Evolutionary conservation across 2,888 invertebrate genomes (phyloP).

Genomic region (Raillietiella orientalis): DNA sequence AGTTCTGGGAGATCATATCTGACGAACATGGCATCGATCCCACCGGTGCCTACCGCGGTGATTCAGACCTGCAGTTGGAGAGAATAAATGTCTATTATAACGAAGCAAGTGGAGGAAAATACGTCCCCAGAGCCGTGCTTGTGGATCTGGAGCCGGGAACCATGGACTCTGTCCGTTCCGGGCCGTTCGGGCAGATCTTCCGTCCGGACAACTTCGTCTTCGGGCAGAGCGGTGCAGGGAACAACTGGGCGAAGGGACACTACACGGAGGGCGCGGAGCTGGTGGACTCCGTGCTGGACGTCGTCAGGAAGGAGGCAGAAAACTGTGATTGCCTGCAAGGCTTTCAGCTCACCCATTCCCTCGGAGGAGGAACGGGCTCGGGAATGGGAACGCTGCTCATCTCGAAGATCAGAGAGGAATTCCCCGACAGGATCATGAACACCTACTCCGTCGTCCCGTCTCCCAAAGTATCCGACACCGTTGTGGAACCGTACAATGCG

Average conservation of each 20-base stretch:
- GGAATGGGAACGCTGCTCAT: constrained; percentile 47
- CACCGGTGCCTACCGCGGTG: constrained; percentile 26
- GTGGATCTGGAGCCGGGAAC: constrained; percentile 67
- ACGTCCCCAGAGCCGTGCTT: constrained; percentile 49
- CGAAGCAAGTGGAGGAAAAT: constrained; percentile 48
- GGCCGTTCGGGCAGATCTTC: constrained; percentile 13
- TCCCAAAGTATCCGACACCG: constrained; percentile 27
- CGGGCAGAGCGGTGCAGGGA: constrained; percentile 13
- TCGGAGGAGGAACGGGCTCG: constrained; percentile 48
- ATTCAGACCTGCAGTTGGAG: constrained; percentile 56
- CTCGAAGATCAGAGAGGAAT: constrained; percentile 48
- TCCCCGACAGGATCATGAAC: constrained; percentile 49
- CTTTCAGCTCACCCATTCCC: constrained; percentile 41
- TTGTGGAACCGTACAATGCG: constrained; percentile 21
- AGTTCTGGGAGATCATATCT: constrained; percentile 64
- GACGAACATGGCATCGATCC: constrained; percentile 16
- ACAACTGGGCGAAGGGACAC: constrained; percentile 35
- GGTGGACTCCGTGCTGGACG: constrained; percentile 19
- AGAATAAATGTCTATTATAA: constrained; percentile 72
- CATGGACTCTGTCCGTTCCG: constrained; percentile 65
- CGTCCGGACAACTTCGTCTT: constrained; percentile 7
- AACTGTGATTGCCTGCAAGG: constrained; percentile 25
- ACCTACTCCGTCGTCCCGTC: constrained; percentile 51
- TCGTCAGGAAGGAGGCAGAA: constrained; percentile 37
- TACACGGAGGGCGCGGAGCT: constrained; percentile 51